Conservation (phyloP, 2,113 vertebrate species). For the Chunga burmeisteri region DNA sequence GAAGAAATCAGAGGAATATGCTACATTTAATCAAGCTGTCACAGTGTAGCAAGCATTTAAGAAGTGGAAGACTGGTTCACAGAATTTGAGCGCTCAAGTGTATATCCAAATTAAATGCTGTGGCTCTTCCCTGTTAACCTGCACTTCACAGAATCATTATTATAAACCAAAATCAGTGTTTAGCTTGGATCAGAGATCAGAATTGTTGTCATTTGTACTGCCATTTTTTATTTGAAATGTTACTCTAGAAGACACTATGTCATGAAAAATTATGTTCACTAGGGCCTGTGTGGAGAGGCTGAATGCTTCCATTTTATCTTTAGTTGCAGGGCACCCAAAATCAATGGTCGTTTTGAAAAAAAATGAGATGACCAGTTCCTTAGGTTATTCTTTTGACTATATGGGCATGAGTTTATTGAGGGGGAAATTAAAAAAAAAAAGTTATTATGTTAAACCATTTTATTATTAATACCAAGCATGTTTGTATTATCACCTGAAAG, state of each 20-base stretch:
- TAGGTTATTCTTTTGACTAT: background rate
- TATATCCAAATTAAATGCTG: background rate
- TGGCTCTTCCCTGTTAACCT: background rate
- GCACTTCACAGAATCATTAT: background rate
- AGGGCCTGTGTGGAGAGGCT: background rate
- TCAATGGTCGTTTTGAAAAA: background rate
- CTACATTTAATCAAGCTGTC: background rate
- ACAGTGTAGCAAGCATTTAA: background rate
- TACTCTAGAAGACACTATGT: background rate
- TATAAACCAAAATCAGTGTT: background rate
- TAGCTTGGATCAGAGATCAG: background rate
- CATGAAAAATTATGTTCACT: fast-evolving
- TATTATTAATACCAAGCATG: background rate
- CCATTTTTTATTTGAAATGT: background rate
- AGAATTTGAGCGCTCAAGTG: background rate
- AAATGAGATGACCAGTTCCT: background rate
- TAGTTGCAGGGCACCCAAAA: background rate
- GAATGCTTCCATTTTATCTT: background rate
- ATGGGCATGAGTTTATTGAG: background rate
- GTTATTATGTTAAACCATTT: background rate
- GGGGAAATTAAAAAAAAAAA: background rate
- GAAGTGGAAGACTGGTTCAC: background rate
- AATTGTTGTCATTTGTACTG: background rate
- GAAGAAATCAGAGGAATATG: background rate
- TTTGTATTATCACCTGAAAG: background rate